Evolutionary conservation across 2,113 vertebrate genomes (phyloP), one percentile per base, ranked within the genome.

Genomic region (Pogona vitticeps): DNA sequence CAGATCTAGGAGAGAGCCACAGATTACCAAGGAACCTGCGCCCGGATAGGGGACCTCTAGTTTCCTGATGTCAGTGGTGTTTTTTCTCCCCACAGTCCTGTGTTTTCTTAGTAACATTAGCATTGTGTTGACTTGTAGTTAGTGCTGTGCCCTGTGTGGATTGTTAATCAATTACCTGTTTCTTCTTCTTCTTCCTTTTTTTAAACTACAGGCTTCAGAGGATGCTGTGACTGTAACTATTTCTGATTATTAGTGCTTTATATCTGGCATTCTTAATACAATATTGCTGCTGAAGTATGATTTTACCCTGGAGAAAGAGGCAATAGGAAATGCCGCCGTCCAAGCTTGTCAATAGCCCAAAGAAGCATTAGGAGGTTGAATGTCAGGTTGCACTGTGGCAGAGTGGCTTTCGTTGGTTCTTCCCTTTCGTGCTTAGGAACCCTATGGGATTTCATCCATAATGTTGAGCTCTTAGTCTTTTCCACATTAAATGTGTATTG

Each of bases 381-480:
- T 81, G 33, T 58, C 28, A 28, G 0, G 31, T 86, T 61, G 46
- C 68, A 84, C 83, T 61, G 12, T 80, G 83, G 73, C 81, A 73
- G 76, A 46, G 63, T 89, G 71, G 31, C 89, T 88, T 88, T 42
- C 82, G 89, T 65, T 70, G 86, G 40, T 86, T 36, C 70, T 76
- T 83, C 76, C 76, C 63, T 77, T 38, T 58, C 78, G 67, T 84
- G 56, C 58, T 83, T 75, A 59, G 58, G 76, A 88, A 87, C 2
- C 23, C 8, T 75, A 78, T 84, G 68, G 61, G 40, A 56, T 80
- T 88, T 89, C 56, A 87, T 36, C 73, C 77, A 76, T 81, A 17
- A 84, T 26, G 80, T 88, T 90, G 28, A 70, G 75, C 85, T 85
- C 67, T 88, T 67, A 86, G 80, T 38, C 36, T 87, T 80, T 83